These are phyloP conservation scores for Hyposmocoma kahamanoa DNA, from an alignment of 1,140 invertebrate genomes.

Conservation along the genomic window DNA sequence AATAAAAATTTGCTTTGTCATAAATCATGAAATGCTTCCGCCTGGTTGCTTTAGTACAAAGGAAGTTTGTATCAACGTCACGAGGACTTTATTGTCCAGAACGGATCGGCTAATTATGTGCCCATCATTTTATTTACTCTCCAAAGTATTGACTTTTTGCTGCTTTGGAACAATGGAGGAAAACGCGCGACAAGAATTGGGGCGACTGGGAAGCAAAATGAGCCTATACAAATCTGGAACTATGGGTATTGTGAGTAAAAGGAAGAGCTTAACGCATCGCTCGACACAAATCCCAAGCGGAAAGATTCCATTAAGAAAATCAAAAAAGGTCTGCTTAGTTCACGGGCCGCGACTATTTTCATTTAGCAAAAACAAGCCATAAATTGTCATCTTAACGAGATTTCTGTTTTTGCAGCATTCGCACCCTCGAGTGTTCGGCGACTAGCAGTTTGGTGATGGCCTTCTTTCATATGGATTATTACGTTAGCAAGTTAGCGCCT, in stretches of 20 bases:
- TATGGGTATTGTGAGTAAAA: slow-evolving; percentile 39
- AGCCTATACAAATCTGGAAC: slow-evolving; percentile 30
- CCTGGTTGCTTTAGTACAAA: slow-evolving; percentile 51
- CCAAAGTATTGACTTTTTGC: background rate
- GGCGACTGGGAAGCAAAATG: slow-evolving; percentile 17
- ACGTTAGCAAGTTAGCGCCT: slow-evolving; percentile 9
- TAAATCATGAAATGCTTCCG: slow-evolving; percentile 67
- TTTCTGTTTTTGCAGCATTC: slow-evolving; percentile 68
- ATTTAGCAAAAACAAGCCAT: slow-evolving; percentile 73
- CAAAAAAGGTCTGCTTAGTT: slow-evolving; percentile 71
- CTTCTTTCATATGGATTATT: slow-evolving; percentile 15
- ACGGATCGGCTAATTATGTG: slow-evolving; percentile 33
- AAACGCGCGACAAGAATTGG: slow-evolving; percentile 9
- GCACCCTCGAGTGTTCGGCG: slow-evolving; percentile 46
- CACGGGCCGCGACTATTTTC: slow-evolving; percentile 67
- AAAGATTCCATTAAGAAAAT: slow-evolving; percentile 74
- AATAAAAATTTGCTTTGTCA: slow-evolving; percentile 68
- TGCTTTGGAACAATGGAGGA: background rate
- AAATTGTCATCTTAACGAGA: slow-evolving; percentile 73
- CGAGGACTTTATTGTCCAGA: slow-evolving; percentile 28
- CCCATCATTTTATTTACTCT: slow-evolving; percentile 8
- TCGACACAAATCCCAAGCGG: slow-evolving; percentile 64
- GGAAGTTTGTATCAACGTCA: slow-evolving; percentile 48
- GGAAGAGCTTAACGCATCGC: slow-evolving; percentile 54
- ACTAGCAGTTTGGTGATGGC: slow-evolving; percentile 35